Evolutionary conservation across 2,888 invertebrate genomes (phyloP), one percentile per base, ranked within the genome.

Genomic region (Stratiomys singularior): DNA sequence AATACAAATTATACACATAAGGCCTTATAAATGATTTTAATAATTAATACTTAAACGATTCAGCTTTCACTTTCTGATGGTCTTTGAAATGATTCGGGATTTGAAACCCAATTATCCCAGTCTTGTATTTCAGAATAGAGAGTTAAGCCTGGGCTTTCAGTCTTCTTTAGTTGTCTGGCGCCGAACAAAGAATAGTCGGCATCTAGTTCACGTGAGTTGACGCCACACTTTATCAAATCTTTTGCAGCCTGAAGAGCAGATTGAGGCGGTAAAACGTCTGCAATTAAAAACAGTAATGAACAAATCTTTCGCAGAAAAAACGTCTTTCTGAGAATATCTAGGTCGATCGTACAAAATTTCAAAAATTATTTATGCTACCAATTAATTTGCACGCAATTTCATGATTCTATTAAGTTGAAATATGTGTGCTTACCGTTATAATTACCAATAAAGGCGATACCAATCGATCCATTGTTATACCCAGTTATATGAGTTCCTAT

Each of bases 391-490:
- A n/a, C n/a, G n/a, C n/a, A n/a, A n/a, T n/a, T n/a, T n/a, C n/a
- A n/a, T n/a, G n/a, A n/a, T n/a, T n/a, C n/a, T n/a, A n/a, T n/a
- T n/a, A n/a, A n/a, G n/a, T n/a, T n/a, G n/a, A n/a, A n/a, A n/a
- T n/a, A n/a, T n/a, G 23, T 2, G 23, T 4, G 23, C 84, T 83
- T 88, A 88, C 83, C 81, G 83, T 83, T 80, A 87, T 88, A 80
- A 83, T 84, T 78, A 11, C 91, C 91, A 64, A 90, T 88, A 69
- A 91, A 88, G 18, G 88, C 86, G 78, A 91, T 88, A 3, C 88
- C 90, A 21, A 90, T 85, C n/a, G 90, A 89, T 81, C 85, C 88
- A 66, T 82, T 84, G 81, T 91, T 90, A 81, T 88, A 90, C 0
- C 86, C 86, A 3, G 83, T 85, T 0, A 89, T 89, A 80, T 90